phyloP scores from a whole-genome alignment of 2,888 invertebrate species.

The Acrocyrtus sp. region DNA sequence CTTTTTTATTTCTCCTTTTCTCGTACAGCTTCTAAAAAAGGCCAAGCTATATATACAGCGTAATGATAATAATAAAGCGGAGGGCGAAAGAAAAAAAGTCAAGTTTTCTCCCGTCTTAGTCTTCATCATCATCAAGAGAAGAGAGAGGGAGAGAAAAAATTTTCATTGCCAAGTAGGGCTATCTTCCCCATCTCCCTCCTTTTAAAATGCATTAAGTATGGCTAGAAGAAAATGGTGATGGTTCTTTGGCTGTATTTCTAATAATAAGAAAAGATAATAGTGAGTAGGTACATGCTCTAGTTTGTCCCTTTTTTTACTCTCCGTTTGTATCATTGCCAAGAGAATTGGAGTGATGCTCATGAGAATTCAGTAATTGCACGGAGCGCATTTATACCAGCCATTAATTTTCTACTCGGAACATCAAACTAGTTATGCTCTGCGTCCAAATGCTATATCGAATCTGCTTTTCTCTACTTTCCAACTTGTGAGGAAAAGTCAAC shows the following conservation, averaged over 20 bases:
- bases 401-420: conserved; percentile 61
- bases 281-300: conserved; percentile 6
- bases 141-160: too few relatives aligned
- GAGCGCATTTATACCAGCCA: conserved; percentile 62
- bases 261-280: too few relatives aligned
- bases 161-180: conserved; percentile 34
- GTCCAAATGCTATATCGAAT: too few relatives aligned
- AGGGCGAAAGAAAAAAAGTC: conserved; percentile 34
- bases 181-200: too few relatives aligned
- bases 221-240: too few relatives aligned
- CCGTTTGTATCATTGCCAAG: conserved; percentile 62
- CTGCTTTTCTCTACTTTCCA: too few relatives aligned
- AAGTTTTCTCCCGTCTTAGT: conserved; percentile 9
- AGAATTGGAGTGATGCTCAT: conserved; percentile 63
- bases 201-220: too few relatives aligned
- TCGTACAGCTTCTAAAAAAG: neutral
- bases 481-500: too few relatives aligned
- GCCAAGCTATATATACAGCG: neutral
- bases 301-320: neutral
- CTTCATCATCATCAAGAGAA: conserved; percentile 22
- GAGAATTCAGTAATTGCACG: conserved; percentile 63
- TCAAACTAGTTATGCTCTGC: conserved; percentile 30
- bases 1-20: neutral
- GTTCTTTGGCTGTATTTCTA: too few relatives aligned
- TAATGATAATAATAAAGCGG: conserved; percentile 31